A percentile compares a stretch with the other conserved stretches of the same genome.
These are phyloP conservation scores for Cryptocheilus praepositus DNA, from an alignment of 2,888 invertebrate species.

Conservation along the genomic window DNA sequence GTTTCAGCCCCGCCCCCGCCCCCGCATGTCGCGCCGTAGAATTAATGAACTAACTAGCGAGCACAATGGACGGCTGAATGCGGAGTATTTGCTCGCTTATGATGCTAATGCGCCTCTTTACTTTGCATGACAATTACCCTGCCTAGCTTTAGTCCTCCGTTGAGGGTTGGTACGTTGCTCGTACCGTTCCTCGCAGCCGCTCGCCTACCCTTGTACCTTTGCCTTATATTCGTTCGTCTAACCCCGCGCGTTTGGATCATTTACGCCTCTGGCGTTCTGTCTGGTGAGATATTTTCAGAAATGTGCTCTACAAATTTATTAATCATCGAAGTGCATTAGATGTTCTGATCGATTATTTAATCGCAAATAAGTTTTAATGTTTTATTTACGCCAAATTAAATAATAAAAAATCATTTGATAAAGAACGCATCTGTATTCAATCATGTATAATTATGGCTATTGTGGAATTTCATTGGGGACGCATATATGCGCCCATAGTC, in stretches of 20 bases:
- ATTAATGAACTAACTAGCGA: slow-evolving; percentile 71
- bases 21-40: slow-evolving; percentile 40
- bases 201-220: slow-evolving; percentile 28
- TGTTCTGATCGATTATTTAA: too few relatives aligned
- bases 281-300: too few relatives aligned
- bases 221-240: slow-evolving; percentile 19
- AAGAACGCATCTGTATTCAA: too few relatives aligned
- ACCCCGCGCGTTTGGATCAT: slow-evolving; percentile 10
- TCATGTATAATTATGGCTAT: too few relatives aligned
- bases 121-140: slow-evolving; percentile 72
- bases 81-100: slow-evolving; percentile 70
- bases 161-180: slow-evolving; percentile 37
- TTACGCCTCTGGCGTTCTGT: too few relatives aligned
- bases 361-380: too few relatives aligned
- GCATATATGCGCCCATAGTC: too few relatives aligned
- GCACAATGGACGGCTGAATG: slow-evolving; percentile 65
- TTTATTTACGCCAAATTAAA: too few relatives aligned
- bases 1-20: slow-evolving; percentile 2
- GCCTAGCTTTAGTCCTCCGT: slow-evolving; percentile 40
- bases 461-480: too few relatives aligned
- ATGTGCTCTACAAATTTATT: too few relatives aligned
- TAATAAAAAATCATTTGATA: too few relatives aligned
- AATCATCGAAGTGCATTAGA: too few relatives aligned
- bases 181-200: slow-evolving; percentile 27
- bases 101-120: slow-evolving; percentile 72